Evolutionary conservation across 1,140 invertebrate genomes (phyloP), one percentile per base, ranked within the genome.

Genomic region (Drosophila serrata): DNA sequence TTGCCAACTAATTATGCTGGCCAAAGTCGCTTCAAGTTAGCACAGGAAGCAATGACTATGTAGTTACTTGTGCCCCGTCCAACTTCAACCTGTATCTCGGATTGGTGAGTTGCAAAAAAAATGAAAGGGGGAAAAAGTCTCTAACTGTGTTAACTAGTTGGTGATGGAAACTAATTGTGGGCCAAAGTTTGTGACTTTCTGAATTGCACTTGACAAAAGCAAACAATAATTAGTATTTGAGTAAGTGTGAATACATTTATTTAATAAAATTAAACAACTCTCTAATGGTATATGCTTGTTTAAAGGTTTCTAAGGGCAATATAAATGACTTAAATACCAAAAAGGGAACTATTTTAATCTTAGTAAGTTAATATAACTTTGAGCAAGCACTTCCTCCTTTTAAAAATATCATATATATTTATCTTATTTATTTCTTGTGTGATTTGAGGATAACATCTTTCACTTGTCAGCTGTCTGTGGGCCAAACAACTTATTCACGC

Each of bases 1-100:
- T 87, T 81, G 72, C 80, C 45, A 84, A 88, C 84, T 88, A 77
- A 82, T 88, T 88, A 88, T 19, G 40, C n/a, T 57, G 33, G 29
- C 33, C 37, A 13, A 67, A 65, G 42, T 64, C 56, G 57, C 37
- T 11, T 17, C 43, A 19, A 42, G 24, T 48, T 46, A 24, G 17
- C 31, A 31, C 63, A 35, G 24, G 17, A 17, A 46, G 40, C 57
- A 31, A 61, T 64, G 62, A 45, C 56, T 64, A 17, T 61, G 56
- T 45, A 64, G 43, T 67, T 37, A 35, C 17, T 33, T 48, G 45
- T 24, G 5, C 29, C 15, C 13, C 60, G 42, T 48, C 33, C 5
- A 64, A 48, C 60, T 64, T 12, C 22, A 11, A 67, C 37, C 33
- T 27, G 37, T 22, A 45, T 12, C n/a, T 33, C 39, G 29, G 29